Evolutionary conservation across 30 jellyfish, hydroid and myxozoan genomes (phyloP).

Genomic region (Chrysaora quinquecirrha): DNA sequence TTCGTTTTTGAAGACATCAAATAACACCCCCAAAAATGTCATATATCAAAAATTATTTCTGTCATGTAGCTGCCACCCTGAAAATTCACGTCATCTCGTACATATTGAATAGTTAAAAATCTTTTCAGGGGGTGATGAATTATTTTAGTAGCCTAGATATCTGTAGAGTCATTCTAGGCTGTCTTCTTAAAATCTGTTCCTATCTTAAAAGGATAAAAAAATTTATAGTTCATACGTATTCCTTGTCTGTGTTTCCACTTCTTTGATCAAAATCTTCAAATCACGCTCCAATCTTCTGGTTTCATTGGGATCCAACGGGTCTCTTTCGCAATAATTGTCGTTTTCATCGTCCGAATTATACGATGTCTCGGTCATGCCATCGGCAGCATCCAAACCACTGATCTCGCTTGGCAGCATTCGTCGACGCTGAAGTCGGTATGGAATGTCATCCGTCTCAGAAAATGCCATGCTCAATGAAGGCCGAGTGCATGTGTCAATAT

Average conservation of each 20-base stretch:
- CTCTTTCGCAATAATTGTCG: slow-evolving; percentile 67
- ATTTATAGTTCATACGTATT: slow-evolving; percentile 64
- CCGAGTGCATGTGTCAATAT: slow-evolving; percentile 70
- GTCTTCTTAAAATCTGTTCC: too few relatives aligned
- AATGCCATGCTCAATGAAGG: slow-evolving; percentile 72
- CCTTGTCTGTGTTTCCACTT: slow-evolving; percentile 76
- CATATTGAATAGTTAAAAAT: too few relatives aligned
- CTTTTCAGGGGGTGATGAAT: too few relatives aligned
- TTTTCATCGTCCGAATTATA: slow-evolving; percentile 83
- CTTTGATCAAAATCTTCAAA: slow-evolving; percentile 76
- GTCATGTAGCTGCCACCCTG: too few relatives aligned
- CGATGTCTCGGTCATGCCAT: slow-evolving; percentile 85
- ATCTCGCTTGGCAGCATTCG: slow-evolving; percentile 75
- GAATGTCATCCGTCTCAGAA: slow-evolving; percentile 66
- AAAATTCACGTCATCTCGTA: too few relatives aligned
- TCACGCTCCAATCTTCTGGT: slow-evolving; percentile 90
- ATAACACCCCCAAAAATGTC: too few relatives aligned
- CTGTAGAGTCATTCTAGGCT: too few relatives aligned
- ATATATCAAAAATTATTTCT: too few relatives aligned
- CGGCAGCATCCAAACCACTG: slow-evolving; percentile 71
- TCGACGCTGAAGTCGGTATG: slow-evolving; percentile 41
- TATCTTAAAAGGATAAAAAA: too few relatives aligned
- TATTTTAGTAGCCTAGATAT: too few relatives aligned
- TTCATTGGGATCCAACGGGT: slow-evolving; percentile 90
- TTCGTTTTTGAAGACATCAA: too few relatives aligned